Evolutionary conservation across 2,113 vertebrate species (phyloP), one percentile per base, ranked within the genome.

Genomic region (Sylvilagus bachmani): DNA sequence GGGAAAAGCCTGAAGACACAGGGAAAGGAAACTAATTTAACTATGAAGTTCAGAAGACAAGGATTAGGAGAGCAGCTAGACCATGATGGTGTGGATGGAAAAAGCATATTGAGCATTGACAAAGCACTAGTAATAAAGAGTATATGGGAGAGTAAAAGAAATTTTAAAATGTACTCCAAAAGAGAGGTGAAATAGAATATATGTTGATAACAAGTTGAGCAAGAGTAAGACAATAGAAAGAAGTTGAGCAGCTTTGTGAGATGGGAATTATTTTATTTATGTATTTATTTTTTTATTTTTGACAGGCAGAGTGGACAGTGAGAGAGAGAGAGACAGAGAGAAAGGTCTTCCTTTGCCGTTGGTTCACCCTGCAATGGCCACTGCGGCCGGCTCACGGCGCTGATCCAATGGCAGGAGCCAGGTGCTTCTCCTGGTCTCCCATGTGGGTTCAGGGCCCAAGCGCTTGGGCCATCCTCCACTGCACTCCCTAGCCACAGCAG

Each of bases 81-180:
- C 1, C 9, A 51, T 10, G 4, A 2, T 3, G 1, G 12, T 27
- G n/a, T 29, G 38, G 17, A 27, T 19, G 14, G 1, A 16, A 58
- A 19, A 67, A 69, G 31, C 3, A 5, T 62, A 16, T 31, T 49
- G 2, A 74, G 12, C 5, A 58, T 0, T 21, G 14, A 67, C 9
- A n/a, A 77, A 51, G 80, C 27, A 6, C 25, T 71, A 73, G 53
- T 13, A 11, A 70, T 62, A 58, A 17, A 6, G 14, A 73, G 78
- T 6, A 24, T 24, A 66, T 5, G 8, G 67, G 36, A 51, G 27
- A 70, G 3, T 10, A 75, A 51, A 92, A 61, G 16, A 13, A 81
- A 80, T 21, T 29, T 44, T 75, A 14, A 87, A 29, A 49, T 67
- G 11, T 49, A 33, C 74, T 86, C 27, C 61, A 31, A 75, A 69